phyloP scores from a whole-genome alignment of 2,888 invertebrate genomes.

The Rambutsinella grinnellia region DNA sequence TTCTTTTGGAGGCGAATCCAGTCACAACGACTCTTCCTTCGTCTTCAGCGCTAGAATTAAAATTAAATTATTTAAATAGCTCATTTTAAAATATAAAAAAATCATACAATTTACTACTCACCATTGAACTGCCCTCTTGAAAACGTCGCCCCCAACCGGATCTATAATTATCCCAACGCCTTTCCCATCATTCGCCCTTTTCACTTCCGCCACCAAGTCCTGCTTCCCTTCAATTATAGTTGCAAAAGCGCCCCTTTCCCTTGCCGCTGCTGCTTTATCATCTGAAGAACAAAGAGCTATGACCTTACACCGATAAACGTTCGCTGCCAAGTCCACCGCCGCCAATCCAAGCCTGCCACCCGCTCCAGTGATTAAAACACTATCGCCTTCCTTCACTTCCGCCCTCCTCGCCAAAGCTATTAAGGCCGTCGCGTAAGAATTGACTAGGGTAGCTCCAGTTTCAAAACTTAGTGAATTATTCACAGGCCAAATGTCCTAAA shows the following conservation, averaged over 20 bases:
- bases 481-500: slow-evolving; percentile 75
- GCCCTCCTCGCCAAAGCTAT: slow-evolving; percentile 75
- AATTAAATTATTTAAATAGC: slow-evolving; percentile 38
- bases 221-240: slow-evolving; percentile 75
- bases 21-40: slow-evolving; percentile 73
- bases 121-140: slow-evolving; percentile 75
- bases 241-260: slow-evolving; percentile 74
- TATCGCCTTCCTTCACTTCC: slow-evolving; percentile 72
- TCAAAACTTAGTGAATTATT: slow-evolving; percentile 73
- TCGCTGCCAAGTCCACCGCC: slow-evolving; percentile 78
- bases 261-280: slow-evolving; percentile 66
- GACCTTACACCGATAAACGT: slow-evolving; percentile 78
- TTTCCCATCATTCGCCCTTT: slow-evolving; percentile 73
- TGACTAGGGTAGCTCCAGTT: slow-evolving; percentile 74
- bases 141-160: slow-evolving; percentile 75
- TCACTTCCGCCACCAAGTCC: slow-evolving; percentile 72
- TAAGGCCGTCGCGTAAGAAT: slow-evolving; percentile 77
- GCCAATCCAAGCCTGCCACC: slow-evolving; percentile 71
- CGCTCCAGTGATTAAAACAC: slow-evolving; percentile 75
- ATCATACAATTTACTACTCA: slow-evolving; percentile 69
- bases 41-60: slow-evolving; percentile 72
- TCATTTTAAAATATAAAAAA: too few relatives aligned
- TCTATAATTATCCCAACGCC: slow-evolving; percentile 78
- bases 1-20: slow-evolving; percentile 72
- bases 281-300: slow-evolving; percentile 79